A percentile compares a stretch with the other conserved stretches of the same genome.
Conservation (phyloP, 2,797 vertebrate genomes). For the Cetoscarus ocellatus region DNA sequence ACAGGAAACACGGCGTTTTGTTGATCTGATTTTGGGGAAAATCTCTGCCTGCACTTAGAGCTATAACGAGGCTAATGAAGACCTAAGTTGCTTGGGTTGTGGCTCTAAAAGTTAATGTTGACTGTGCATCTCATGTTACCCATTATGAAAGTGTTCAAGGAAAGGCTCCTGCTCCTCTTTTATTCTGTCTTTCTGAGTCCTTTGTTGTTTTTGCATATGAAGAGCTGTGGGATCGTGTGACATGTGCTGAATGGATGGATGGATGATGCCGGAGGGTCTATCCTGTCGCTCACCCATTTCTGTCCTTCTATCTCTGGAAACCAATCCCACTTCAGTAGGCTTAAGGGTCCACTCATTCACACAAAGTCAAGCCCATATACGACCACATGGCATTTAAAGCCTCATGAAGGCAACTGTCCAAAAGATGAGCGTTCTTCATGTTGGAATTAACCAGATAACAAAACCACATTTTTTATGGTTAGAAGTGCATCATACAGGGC, state of each 20-base stretch:
- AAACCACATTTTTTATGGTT: constrained; percentile 22
- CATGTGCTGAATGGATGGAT: constrained; percentile 17
- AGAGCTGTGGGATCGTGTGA: constrained; percentile 40
- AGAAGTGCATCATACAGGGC: constrained; percentile 1
- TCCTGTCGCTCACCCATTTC: constrained; percentile 12
- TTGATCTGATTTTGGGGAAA: no score
- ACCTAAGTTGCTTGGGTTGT: background rate
- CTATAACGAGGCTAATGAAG: no score
- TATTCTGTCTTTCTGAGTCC: constrained; percentile 5
- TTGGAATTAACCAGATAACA: constrained; percentile 41
- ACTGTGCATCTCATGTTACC: constrained; percentile 44
- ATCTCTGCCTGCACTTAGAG: no score
- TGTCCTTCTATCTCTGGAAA: constrained; percentile 29
- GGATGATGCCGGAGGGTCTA: constrained; percentile 29
- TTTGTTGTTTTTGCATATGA: constrained; percentile 34
- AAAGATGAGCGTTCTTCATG: constrained; percentile 34
- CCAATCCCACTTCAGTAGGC: constrained; percentile 47
- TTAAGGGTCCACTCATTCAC: constrained; percentile 38
- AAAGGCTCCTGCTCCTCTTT: constrained; percentile 14
- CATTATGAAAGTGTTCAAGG: constrained; percentile 48
- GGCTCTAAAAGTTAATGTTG: background rate
- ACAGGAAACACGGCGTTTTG: no score
- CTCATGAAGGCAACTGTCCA: constrained; percentile 8
- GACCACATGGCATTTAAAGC: constrained; percentile 28
- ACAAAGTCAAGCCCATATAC: constrained; percentile 17